phyloP scores from a whole-genome alignment of 1,140 invertebrate genomes.

The Listronotus bonariensis region DNA sequence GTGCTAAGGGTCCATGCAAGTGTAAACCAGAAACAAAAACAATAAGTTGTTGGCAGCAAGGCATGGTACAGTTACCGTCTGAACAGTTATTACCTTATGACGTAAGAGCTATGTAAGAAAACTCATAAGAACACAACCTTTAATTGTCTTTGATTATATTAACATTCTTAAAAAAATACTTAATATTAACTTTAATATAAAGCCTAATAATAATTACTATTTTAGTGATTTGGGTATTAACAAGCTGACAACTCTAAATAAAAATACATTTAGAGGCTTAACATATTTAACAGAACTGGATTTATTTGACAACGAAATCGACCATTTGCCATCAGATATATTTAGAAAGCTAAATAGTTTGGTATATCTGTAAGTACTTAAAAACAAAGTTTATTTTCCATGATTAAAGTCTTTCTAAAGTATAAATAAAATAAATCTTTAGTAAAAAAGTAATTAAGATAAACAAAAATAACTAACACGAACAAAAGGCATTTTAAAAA shows the following conservation, averaged over 20 bases:
- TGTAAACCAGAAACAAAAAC: conserved; percentile 67
- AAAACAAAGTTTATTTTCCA: too few species aligned
- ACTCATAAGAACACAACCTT: too few species aligned
- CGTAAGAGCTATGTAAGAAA: conserved; percentile 67
- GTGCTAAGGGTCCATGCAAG: conserved; percentile 70
- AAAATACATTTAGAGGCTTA: conserved; percentile 72
- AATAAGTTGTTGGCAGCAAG: conserved; percentile 74
- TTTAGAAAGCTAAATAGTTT: conserved; percentile 74
- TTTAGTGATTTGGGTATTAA: conserved; percentile 77
- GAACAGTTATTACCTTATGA: conserved; percentile 72
- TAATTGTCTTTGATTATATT: too few species aligned
- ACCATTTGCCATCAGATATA: conserved; percentile 73
- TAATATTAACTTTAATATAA: too few species aligned
- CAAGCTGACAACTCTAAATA: conserved; percentile 71
- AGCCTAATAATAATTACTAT: conserved; percentile 36
- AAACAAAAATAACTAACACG: too few species aligned
- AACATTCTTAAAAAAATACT: too few species aligned
- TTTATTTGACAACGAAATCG: conserved; percentile 77
- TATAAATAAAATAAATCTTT: too few species aligned
- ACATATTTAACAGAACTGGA: conserved; percentile 72
- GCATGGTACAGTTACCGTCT: conserved; percentile 65
- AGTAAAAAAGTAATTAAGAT: too few species aligned
- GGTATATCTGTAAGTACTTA: conserved; percentile 70
- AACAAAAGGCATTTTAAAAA: too few species aligned
- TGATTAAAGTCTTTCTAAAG: too few species aligned